Evolutionary conservation across 2,888 invertebrate genomes (phyloP).

Genomic region (Flexamia atlantica): DNA sequence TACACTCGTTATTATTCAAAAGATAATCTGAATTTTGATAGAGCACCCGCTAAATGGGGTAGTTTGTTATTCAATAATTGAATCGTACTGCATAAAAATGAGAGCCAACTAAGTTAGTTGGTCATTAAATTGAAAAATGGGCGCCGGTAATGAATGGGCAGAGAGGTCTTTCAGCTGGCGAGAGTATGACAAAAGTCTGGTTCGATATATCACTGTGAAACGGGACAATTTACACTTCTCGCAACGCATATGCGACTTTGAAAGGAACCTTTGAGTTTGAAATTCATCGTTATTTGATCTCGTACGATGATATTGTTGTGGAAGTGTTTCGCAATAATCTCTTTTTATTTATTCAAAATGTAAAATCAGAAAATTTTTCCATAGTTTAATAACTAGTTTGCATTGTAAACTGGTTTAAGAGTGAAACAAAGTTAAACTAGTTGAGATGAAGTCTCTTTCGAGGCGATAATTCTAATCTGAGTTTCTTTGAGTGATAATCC

Average conservation of each 20-base stretch:
- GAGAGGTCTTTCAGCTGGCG: slow-evolving; percentile 18
- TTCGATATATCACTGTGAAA: slow-evolving; percentile 12
- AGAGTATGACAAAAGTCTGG: slow-evolving; percentile 4
- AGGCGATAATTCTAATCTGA: not conserved
- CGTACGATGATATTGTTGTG: not conserved
- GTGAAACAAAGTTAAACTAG: too few relatives aligned
- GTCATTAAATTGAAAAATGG: slow-evolving; percentile 52
- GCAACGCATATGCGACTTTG: not conserved
- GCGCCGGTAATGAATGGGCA: slow-evolving; percentile 28
- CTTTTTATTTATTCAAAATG: too few relatives aligned
- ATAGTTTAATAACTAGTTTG: too few relatives aligned
- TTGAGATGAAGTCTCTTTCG: not conserved
- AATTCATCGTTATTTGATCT: not conserved
- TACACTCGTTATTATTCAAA: not conserved
- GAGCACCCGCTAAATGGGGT: not conserved
- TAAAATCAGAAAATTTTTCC: too few relatives aligned
- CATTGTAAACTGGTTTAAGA: too few relatives aligned
- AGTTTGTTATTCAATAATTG: slow-evolving; percentile 38
- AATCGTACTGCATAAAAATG: slow-evolving; percentile 40
- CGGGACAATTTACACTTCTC: slow-evolving; percentile 3
- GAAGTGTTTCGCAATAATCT: too few relatives aligned
- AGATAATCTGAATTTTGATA: not conserved
- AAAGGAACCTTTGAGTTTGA: not conserved
- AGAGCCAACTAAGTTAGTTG: slow-evolving; percentile 31
- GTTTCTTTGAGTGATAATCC: not conserved